A percentile compares a stretch with the other conserved stretches of the same genome.
Conservation (phyloP, 1,140 invertebrate species). For the Nylanderia fulva region DNA sequence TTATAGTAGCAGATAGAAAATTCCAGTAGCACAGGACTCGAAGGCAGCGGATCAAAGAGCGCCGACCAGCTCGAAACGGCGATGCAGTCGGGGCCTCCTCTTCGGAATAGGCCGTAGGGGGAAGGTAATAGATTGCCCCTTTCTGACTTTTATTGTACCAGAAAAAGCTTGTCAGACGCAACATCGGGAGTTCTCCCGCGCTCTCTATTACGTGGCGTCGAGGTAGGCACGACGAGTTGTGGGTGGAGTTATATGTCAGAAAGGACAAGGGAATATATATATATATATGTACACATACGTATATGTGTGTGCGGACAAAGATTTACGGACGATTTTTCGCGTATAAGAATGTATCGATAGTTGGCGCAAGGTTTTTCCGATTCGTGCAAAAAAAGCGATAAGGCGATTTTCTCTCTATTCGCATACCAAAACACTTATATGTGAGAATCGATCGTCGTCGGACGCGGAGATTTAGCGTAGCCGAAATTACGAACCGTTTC, state of each 20-base stretch:
- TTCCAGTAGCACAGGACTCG: slow-evolving; percentile 79
- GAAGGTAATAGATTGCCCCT: slow-evolving; percentile 78
- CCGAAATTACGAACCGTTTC: slow-evolving; percentile 64
- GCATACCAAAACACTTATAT: not conserved
- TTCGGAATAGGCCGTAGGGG: slow-evolving; percentile 57
- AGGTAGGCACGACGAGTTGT: slow-evolving; percentile 40
- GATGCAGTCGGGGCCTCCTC: slow-evolving; percentile 56
- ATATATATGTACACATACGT: not conserved
- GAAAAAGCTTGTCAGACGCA: slow-evolving; percentile 77
- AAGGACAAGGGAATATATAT: slow-evolving; percentile 43
- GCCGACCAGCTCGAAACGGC: slow-evolving; percentile 65
- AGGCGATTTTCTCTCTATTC: slow-evolving; percentile 4
- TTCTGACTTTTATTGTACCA: slow-evolving; percentile 79
- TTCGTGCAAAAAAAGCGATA: not conserved
- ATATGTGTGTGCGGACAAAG: not conserved
- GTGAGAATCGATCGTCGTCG: slow-evolving; percentile 18
- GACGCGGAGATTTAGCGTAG: slow-evolving; percentile 62
- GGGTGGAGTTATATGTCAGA: slow-evolving; percentile 24
- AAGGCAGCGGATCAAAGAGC: slow-evolving; percentile 74
- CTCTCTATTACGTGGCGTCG: slow-evolving; percentile 57
- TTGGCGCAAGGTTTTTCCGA: not conserved
- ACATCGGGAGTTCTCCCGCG: slow-evolving; percentile 40
- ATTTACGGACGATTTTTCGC: slow-evolving; percentile 61
- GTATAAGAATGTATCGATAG: slow-evolving; percentile 23
- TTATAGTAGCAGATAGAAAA: slow-evolving; percentile 81